Evolutionary conservation across 2,888 invertebrate species (phyloP).

Genomic region (Drosophila yooni): DNA sequence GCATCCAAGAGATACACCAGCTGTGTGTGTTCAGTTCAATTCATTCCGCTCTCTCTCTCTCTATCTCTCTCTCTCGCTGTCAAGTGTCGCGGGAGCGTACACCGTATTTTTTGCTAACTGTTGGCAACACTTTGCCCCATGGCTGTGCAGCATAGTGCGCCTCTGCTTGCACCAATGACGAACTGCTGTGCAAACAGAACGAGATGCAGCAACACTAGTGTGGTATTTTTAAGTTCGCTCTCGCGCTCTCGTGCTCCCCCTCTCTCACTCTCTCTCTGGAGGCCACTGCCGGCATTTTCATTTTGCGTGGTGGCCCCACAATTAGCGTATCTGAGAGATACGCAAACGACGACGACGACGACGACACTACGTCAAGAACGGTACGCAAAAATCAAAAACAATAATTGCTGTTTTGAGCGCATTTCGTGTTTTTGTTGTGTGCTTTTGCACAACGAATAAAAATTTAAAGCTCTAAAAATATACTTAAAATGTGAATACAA

Average conservation of each 20-base stretch:
- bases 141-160: constrained; percentile 43
- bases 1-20: constrained; percentile 54
- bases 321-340: constrained; percentile 59
- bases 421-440: constrained; percentile 23
- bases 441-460: constrained; percentile 37
- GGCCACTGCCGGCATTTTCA: constrained; percentile 72
- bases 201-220: constrained; percentile 44
- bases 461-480: background rate
- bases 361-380: constrained; percentile 43
- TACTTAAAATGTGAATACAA: background rate
- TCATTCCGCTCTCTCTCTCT: constrained; percentile 37
- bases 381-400: constrained; percentile 44
- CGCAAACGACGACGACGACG: constrained; percentile 45
- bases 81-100: constrained; percentile 51
- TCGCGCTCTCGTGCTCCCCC: constrained; percentile 20
- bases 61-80: constrained; percentile 40
- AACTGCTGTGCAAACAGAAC: constrained; percentile 33
- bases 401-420: constrained; percentile 11
- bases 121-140: constrained; percentile 47
- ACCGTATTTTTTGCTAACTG: constrained; percentile 22
- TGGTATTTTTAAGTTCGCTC: constrained; percentile 36
- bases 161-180: constrained; percentile 42
- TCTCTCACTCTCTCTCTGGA: constrained; percentile 29
- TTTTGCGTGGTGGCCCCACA: constrained; percentile 62
- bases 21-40: constrained; percentile 47